Evolutionary conservation across 2,888 invertebrate genomes (phyloP).

Genomic region (Trichopria drosophilae): DNA sequence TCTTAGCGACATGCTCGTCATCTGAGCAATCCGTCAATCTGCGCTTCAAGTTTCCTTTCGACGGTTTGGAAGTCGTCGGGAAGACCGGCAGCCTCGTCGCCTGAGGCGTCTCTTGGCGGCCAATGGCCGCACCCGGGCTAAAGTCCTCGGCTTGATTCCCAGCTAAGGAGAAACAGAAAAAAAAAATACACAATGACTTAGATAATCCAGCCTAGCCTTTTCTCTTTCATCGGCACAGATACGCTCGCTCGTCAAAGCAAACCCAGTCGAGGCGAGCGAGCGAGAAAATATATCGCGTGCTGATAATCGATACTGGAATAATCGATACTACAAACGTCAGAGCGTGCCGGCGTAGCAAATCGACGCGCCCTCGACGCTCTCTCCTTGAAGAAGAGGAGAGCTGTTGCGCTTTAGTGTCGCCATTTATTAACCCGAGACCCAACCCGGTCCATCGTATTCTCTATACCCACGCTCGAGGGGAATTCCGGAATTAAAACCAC

Average conservation of each 20-base stretch:
- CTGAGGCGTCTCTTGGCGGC: constrained; percentile 37
- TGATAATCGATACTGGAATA: constrained; percentile 35
- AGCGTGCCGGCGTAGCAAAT: constrained; percentile 1
- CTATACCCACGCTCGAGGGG: too few species aligned
- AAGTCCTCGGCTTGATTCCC: constrained; percentile 45
- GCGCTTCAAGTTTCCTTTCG: constrained; percentile 71
- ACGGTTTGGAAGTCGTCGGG: constrained; percentile 38
- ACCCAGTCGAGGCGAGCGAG: background rate
- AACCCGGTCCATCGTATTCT: too few species aligned
- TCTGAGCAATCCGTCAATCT: constrained; percentile 59
- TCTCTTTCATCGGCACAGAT: background rate
- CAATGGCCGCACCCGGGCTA: constrained; percentile 37
- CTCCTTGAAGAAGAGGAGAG: background rate
- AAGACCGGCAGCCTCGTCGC: constrained; percentile 38
- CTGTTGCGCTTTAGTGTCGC: background rate
- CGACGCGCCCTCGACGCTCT: background rate
- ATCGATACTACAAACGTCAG: too few species aligned
- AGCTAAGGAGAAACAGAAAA: too few species aligned
- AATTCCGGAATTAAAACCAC: too few species aligned
- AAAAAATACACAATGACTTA: background rate
- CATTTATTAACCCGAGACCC: too few species aligned
- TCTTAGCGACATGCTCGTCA: constrained; percentile 49
- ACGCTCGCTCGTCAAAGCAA: background rate
- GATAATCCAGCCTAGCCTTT: background rate
- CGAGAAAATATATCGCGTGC: constrained; percentile 29